Evolutionary conservation across 2,113 vertebrate species (phyloP).

Genomic region (Notothenia rossii): DNA sequence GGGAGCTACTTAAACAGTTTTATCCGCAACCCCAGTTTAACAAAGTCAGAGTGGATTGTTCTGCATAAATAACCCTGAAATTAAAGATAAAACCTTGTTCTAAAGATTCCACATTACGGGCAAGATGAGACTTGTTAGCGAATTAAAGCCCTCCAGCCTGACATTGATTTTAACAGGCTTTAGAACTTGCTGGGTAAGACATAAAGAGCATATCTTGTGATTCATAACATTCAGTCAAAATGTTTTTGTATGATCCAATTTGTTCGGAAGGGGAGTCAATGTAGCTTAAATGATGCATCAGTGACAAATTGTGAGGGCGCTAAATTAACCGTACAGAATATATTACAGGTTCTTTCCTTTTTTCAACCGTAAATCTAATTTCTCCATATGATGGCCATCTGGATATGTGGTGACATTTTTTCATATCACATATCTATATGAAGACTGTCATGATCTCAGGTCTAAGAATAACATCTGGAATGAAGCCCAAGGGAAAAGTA

Average conservation of each 20-base stretch:
- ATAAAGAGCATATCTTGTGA: background rate
- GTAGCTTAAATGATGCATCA: background rate
- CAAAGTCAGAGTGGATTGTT: conserved; percentile 31
- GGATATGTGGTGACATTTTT: background rate
- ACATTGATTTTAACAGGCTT: conserved; percentile 19
- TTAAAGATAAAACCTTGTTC: conserved; percentile 19
- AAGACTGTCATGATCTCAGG: background rate
- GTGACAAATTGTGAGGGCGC: background rate
- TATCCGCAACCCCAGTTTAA: conserved; percentile 17
- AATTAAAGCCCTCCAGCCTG: conserved; percentile 28
- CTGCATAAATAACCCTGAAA: conserved; percentile 39
- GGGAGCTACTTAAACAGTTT: conserved; percentile 34
- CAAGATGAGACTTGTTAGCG: conserved; percentile 23
- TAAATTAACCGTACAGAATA: conserved; percentile 6
- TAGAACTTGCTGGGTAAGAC: conserved; percentile 12
- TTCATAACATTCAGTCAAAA: background rate
- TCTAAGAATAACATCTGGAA: background rate
- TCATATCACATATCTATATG: no score
- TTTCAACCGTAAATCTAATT: background rate
- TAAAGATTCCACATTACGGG: conserved; percentile 30
- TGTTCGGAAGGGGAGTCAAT: background rate
- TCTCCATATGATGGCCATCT: background rate
- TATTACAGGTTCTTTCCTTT: background rate
- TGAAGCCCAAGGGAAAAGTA: background rate
- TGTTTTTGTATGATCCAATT: background rate